Evolutionary conservation across 92 coral and sea anemone species (phyloP), one percentile per base, ranked within the genome.

Genomic region (Nematostella vectensis): DNA sequence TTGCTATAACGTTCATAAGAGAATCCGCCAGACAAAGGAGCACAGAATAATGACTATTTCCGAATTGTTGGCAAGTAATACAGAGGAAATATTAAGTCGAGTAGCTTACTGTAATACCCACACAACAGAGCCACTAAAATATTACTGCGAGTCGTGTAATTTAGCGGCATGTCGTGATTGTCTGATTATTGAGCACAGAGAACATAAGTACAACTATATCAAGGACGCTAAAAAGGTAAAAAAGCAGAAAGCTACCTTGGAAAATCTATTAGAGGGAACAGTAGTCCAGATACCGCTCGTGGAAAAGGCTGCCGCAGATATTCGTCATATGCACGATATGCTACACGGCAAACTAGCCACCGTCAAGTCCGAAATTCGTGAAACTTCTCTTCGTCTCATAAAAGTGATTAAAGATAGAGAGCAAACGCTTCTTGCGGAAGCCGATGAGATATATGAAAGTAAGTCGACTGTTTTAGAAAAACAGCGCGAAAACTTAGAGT

Each of bases 81-180:
- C 83, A 1, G 96, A 86, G 6, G 96, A 91, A 49, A 80, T 86
- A 24, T 59, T 83, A 4, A 95, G 82, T 39, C 65, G 98, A 2
- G 82, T 78, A 17, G 86, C 95, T 19, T 91, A 72, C 55, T 93
- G 99, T 50, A 63, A 50, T 17, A 61, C 66, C 1, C 99, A 93
- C 25, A 77, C 72, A 2, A 82, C 78, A 47, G 99, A 93, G 49
- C 84, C 73, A 29, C 52, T 93, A 40, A 72, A 65, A 27, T 93
- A 93, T 57, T 93, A 79, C 58, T 93, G 99, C 47, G 94, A 82
- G 29, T 72, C 87, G 3, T 93, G 99, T 62, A 93, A 74, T 62
- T 77, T 72, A 28, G 76, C 95, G 1, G 85, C 86, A 0, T 93
- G 99, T 38, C 70, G 99, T 9, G 99, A 93, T 37, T 93, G 99